Evolutionary conservation across 2,113 vertebrate species (phyloP), one percentile per base, ranked within the genome.

Genomic region (Falcunculus frontatus): DNA sequence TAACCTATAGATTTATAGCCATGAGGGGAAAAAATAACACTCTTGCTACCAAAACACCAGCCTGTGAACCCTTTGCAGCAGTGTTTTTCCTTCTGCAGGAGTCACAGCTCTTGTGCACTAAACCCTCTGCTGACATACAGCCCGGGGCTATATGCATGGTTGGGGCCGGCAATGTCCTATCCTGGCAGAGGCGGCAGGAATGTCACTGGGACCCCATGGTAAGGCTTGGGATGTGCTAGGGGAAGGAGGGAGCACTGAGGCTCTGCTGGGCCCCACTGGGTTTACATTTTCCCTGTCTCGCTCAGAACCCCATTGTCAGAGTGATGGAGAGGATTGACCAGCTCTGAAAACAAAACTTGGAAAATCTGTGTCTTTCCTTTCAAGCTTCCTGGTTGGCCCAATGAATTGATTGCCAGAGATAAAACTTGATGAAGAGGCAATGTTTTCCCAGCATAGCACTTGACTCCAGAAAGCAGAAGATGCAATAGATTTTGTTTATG

Each of bases 401-500:
- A 93, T 69, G 74, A 73, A 94, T 86, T 97, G 88, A 94, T 88
- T 79, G 79, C 32, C 8, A 69, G 75, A 83, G 92, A 93, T 79
- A 96, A 93, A 95, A 85, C 55, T 60, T 85, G 78, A 94, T 79
- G 85, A 90, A 96, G 90, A 92, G 92, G 85, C 79, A 85, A 62
- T 60, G 87, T 67, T 94, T 94, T 94, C 88, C 85, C 92, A 89
- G 74, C 84, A 56, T 13, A 87, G 52, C 6, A 25, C 90, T 85
- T 52, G 78, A 85, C 70, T 97, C 70, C 64, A 52, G 72, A 79
- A 79, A 79, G 92, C 85, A 90, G 92, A 70, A 89, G 87, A 55
- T 6, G 50, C 90, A 82, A n/a, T 96, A 93, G 77, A 93, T 96
- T 95, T 93, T 94, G 91, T 95, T 96, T 93, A 95, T 96, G 90